These are phyloP conservation scores for Darevskia nairensis DNA, from an alignment of 2,797 vertebrate genomes.

Conservation along the genomic window DNA sequence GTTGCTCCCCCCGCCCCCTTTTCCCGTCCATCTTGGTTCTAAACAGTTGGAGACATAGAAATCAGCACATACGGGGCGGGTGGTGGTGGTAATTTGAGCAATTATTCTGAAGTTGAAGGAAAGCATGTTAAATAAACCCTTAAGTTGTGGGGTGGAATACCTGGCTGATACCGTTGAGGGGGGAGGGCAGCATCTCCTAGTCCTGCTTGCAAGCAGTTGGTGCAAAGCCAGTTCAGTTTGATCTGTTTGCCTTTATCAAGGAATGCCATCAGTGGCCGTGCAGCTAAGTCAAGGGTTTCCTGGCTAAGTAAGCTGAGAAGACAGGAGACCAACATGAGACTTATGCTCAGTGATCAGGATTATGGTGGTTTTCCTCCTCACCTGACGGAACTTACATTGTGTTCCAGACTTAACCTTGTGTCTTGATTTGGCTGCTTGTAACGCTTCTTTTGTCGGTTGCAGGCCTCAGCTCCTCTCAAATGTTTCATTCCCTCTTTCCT, in stretches of 20 bases:
- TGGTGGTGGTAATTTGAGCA: not conserved
- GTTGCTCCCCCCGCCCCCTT: rapidly evolving
- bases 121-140: not conserved
- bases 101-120: not conserved
- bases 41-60: not conserved
- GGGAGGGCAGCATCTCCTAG: not conserved
- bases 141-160: not conserved
- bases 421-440: not conserved
- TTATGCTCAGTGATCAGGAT: not conserved
- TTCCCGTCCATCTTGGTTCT: not conserved
- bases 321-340: not conserved
- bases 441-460: not conserved
- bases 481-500: not conserved
- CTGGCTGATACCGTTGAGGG: not conserved
- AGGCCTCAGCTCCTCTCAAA: not conserved
- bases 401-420: rapidly evolving
- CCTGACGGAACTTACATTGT: not conserved
- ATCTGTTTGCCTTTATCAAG: not conserved
- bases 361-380: not conserved
- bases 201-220: not conserved
- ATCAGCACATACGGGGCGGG: not conserved
- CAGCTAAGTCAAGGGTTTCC: not conserved
- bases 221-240: not conserved
- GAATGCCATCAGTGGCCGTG: not conserved
- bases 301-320: conserved; percentile 1